Conservation (phyloP, 2,113 vertebrate genomes). For the Chauna torquata region DNA sequence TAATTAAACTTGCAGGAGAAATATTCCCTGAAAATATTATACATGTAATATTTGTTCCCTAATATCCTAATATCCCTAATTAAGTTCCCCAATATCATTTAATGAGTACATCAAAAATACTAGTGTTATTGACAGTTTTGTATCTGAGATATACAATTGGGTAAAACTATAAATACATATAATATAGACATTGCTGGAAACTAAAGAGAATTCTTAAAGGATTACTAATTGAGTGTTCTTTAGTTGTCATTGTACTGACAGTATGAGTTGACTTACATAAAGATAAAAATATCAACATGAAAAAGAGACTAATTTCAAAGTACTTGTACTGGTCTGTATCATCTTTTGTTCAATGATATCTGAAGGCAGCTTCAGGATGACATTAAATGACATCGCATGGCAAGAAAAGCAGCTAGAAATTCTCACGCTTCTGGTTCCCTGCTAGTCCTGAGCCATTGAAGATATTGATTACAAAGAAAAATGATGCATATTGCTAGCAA, state of each 20-base stretch:
- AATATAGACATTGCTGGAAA: neutral
- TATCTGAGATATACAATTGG: neutral
- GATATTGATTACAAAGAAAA: slow-evolving; percentile 66
- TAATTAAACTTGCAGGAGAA: neutral
- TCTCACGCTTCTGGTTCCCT: slow-evolving; percentile 1
- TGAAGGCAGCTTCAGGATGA: slow-evolving; percentile 38
- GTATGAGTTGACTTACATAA: neutral
- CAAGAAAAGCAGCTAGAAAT: slow-evolving; percentile 57
- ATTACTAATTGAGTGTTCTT: neutral
- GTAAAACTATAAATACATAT: neutral
- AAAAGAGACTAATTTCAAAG: slow-evolving; percentile 48
- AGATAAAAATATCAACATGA: slow-evolving; percentile 6
- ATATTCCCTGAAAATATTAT: neutral
- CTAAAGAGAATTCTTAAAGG: neutral
- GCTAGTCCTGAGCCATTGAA: slow-evolving; percentile 33
- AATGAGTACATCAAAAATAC: neutral
- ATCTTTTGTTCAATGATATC: slow-evolving; percentile 27
- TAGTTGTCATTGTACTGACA: neutral
- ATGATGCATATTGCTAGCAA: slow-evolving; percentile 45
- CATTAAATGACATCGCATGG: slow-evolving; percentile 44
- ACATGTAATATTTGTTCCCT: accelerated
- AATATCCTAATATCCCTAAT: no score
- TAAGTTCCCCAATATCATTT: neutral
- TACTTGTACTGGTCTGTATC: neutral
- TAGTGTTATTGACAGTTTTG: neutral